These are phyloP conservation scores for Brachionus manjavacas DNA, from an alignment of 1,140 invertebrate species.

Conservation along the genomic window DNA sequence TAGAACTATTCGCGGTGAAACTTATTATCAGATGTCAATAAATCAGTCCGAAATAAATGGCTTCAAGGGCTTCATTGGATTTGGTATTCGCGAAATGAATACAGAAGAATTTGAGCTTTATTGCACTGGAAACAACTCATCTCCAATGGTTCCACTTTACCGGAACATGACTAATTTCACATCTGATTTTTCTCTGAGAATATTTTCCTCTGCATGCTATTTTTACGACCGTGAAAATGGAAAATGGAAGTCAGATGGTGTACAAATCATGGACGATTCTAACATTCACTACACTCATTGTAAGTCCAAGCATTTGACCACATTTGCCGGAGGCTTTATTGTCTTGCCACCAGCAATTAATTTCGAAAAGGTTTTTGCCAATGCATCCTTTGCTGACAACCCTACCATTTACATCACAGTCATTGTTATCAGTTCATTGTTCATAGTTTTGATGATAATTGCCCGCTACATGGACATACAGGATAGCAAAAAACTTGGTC, in stretches of 20 bases:
- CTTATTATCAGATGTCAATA: neutral
- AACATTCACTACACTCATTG: constrained; percentile 46
- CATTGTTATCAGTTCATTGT: constrained; percentile 58
- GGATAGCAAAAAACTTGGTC: constrained; percentile 55
- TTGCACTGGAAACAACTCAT: neutral
- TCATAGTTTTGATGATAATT: constrained; percentile 58
- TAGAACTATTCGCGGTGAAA: neutral
- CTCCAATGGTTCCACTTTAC: neutral
- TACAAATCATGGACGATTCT: constrained; percentile 44
- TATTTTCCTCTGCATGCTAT: constrained; percentile 44
- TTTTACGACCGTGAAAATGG: constrained; percentile 44
- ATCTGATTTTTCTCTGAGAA: constrained; percentile 44
- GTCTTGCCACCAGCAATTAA: constrained; percentile 57
- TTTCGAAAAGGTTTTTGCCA: constrained; percentile 55
- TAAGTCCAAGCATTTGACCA: constrained; percentile 54
- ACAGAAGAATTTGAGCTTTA: neutral
- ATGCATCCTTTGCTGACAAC: constrained; percentile 61
- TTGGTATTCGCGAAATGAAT: constrained; percentile 23
- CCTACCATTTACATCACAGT: constrained; percentile 61
- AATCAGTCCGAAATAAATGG: constrained; percentile 13
- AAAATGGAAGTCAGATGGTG: constrained; percentile 48
- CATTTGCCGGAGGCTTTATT: constrained; percentile 55
- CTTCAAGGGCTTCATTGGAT: constrained; percentile 4
- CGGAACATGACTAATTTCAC: constrained; percentile 43
- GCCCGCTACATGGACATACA: constrained; percentile 59